phyloP scores from a whole-genome alignment of 2,888 invertebrate genomes.

The Cephus rjabovi region DNA sequence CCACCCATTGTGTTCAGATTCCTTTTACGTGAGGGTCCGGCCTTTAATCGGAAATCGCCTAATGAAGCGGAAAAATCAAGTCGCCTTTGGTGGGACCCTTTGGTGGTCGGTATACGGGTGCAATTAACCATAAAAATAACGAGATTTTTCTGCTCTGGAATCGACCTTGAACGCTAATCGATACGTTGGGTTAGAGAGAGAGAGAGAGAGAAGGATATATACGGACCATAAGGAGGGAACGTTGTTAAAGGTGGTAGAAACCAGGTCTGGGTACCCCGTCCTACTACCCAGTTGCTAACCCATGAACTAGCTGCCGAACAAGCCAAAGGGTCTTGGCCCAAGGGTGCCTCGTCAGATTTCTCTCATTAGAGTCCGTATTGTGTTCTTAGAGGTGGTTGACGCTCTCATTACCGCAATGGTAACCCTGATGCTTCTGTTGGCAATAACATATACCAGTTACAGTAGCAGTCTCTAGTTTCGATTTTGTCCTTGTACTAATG shows the following conservation, averaged over 20 bases:
- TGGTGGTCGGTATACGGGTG: slow-evolving; percentile 41
- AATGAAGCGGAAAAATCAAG: slow-evolving; percentile 63
- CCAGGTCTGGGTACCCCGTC: neutral
- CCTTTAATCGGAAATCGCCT: slow-evolving; percentile 52
- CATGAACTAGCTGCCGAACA: neutral
- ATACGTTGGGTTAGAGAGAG: slow-evolving; percentile 26
- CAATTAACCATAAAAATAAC: slow-evolving; percentile 65
- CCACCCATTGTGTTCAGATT: neutral
- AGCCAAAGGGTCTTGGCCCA: slow-evolving; percentile 36
- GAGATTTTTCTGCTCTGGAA: slow-evolving; percentile 46
- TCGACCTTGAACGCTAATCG: slow-evolving; percentile 30
- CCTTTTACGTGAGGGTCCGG: slow-evolving; percentile 26
- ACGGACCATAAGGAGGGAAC: neutral
- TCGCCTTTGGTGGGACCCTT: slow-evolving; percentile 42
- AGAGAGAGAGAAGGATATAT: slow-evolving; percentile 25
- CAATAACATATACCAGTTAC: neutral
- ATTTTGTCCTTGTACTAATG: neutral
- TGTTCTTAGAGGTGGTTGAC: slow-evolving; percentile 56
- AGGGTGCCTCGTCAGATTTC: slow-evolving; percentile 63
- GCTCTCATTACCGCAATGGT: slow-evolving; percentile 24
- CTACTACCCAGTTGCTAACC: neutral
- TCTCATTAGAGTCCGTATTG: slow-evolving; percentile 66
- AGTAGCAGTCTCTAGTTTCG: neutral
- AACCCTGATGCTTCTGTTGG: neutral
- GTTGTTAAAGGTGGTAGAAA: neutral